Conservation (phyloP, 2,113 vertebrate genomes). For the Cephalopholis sonnerati region DNA sequence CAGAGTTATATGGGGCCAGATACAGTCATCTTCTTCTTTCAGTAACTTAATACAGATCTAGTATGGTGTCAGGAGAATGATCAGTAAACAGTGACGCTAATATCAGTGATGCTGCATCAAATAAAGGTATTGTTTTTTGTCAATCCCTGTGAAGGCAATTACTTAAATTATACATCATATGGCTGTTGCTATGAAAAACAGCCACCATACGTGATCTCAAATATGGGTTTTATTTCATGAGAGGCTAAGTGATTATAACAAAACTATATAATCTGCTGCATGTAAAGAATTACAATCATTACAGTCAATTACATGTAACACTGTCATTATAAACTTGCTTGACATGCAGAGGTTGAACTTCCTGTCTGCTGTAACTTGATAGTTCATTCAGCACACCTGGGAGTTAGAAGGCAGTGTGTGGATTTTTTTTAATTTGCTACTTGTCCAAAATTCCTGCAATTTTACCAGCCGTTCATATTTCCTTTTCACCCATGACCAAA, state of each 20-base stretch:
- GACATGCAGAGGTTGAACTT: neutral
- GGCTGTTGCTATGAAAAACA: neutral
- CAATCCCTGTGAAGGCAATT: neutral
- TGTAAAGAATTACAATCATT: too few relatives aligned
- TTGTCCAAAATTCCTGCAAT: neutral
- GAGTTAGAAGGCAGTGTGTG: neutral
- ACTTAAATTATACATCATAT: neutral
- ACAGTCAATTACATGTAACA: neutral
- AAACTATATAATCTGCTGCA: neutral
- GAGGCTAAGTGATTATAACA: too few relatives aligned
- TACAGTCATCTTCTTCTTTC: neutral
- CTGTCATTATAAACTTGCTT: neutral
- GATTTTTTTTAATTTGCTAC: neutral
- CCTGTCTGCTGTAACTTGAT: neutral
- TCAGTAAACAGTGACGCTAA: too few relatives aligned
- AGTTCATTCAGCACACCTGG: neutral
- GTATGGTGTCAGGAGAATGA: too few relatives aligned
- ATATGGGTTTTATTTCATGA: conserved; percentile 1
- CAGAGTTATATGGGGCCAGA: neutral
- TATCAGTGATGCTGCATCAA: too few relatives aligned
- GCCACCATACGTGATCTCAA: neutral
- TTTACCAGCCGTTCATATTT: neutral
- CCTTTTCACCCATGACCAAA: neutral
- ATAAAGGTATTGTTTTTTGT: too few relatives aligned
- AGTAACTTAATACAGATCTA: too few relatives aligned